Evolutionary conservation across 2,888 invertebrate genomes (phyloP).

Genomic region (Calameuta filiformis): DNA sequence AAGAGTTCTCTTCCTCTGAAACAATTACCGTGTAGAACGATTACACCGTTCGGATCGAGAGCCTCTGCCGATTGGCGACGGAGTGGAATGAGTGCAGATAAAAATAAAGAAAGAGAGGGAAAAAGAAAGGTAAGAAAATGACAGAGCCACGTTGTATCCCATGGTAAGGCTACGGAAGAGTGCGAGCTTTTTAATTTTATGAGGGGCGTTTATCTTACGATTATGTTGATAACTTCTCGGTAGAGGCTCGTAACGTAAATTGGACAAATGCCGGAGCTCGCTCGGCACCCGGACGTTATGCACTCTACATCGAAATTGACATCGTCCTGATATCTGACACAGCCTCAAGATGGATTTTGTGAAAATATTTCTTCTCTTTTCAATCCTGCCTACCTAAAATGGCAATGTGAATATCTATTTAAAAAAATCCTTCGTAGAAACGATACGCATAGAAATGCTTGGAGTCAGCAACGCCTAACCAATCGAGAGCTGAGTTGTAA

Average conservation of each 20-base stretch:
- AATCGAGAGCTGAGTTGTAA: slow-evolving; percentile 26
- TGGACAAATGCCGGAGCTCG: slow-evolving; percentile 24
- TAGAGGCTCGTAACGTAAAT: slow-evolving; percentile 41
- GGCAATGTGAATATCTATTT: no score
- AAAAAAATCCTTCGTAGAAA: no score
- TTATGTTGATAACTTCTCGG: slow-evolving; percentile 46
- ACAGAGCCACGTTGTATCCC: no score
- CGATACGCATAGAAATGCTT: no score
- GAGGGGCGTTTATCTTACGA: slow-evolving; percentile 41
- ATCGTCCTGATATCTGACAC: not conserved
- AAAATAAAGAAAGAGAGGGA: no score
- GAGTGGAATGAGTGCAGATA: no score
- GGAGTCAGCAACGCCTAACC: no score
- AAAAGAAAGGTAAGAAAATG: no score
- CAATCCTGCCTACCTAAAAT: no score
- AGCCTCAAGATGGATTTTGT: not conserved
- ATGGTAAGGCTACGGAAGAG: not conserved
- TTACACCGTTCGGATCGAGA: not conserved
- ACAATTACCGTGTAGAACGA: not conserved
- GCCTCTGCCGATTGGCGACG: no score
- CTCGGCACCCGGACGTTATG: slow-evolving; percentile 5
- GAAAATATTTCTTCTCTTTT: no score
- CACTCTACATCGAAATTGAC: slow-evolving; percentile 5
- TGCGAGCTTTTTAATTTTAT: slow-evolving; percentile 41
- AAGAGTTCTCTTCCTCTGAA: slow-evolving; percentile 1